phyloP scores from a whole-genome alignment of 2,113 vertebrate species.

The Phasianus colchicus region DNA sequence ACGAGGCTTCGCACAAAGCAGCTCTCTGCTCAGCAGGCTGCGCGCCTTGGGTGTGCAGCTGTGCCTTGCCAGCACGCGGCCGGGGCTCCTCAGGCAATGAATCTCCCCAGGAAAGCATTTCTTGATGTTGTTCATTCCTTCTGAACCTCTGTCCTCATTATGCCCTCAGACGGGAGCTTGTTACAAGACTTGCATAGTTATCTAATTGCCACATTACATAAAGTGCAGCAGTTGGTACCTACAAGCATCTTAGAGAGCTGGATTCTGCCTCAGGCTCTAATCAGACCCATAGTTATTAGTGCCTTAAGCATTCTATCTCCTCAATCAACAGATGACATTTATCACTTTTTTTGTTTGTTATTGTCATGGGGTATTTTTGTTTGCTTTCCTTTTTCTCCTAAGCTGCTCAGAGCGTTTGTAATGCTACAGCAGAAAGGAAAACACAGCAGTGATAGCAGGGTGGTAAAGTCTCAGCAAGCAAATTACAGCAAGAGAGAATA shows the following conservation, averaged over 20 bases:
- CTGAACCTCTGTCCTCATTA: neutral
- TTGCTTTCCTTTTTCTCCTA: neutral
- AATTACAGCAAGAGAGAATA: too few species aligned
- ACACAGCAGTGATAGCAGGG: too few species aligned
- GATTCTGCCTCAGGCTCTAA: neutral
- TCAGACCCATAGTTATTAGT: neutral
- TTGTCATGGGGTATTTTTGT: neutral
- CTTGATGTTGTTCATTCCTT: neutral
- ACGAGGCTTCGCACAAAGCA: fast-evolving
- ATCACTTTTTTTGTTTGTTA: neutral
- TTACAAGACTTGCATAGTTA: neutral
- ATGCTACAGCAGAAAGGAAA: too few species aligned
- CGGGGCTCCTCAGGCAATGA: neutral
- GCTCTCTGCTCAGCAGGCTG: too few species aligned
- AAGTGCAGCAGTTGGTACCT: neutral
- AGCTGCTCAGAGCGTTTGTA: neutral
- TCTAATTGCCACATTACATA: neutral
- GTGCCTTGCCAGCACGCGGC: too few species aligned
- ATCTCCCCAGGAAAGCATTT: neutral
- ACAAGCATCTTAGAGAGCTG: neutral
- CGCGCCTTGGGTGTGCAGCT: fast-evolving
- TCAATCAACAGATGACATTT: neutral
- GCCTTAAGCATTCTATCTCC: neutral
- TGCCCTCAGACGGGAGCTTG: neutral
- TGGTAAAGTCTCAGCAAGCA: too few species aligned